Evolutionary conservation across 1,140 invertebrate genomes (phyloP), one percentile per base, ranked within the genome.

Genomic region (Zaprionus ghesquierei): DNA sequence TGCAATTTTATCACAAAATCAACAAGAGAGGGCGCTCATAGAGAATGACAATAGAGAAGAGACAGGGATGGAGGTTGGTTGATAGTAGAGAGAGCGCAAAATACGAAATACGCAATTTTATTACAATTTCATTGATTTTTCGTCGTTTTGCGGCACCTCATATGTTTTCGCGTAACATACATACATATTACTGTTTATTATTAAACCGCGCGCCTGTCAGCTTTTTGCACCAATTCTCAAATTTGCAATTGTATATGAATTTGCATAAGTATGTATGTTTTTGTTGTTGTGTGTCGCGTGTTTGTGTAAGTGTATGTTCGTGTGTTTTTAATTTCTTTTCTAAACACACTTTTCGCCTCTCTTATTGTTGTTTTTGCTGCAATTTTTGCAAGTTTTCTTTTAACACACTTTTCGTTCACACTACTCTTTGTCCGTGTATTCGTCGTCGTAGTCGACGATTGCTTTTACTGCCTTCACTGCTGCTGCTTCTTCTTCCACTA

Each of bases 321-420:
- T 81, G 77, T 89, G 85, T 84, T 89, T 89, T 89, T 87, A 89
- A 87, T 89, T 89, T 87, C 84, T 89, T 87, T 87, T 89, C 84
- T 82, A 89, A 89, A 84, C 79, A 89, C 84, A 87, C 84, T 89
- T 89, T 87, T 85, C 62, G 80, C 74, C 50, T 79, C 56, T 58
- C 65, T 66, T 77, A 54, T 77, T 74, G 71, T 87, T 87, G 79
- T 81, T 87, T 18, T 46, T 46, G 71, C 53, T 86, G 69, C 79
- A 89, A 89, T 82, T 87, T 89, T 89, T 89, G 84, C 84, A 77
- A 89, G 84, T 89, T 89, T 77, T 89, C 74, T 89, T 74, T 89
- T 89, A 63, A 89, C 73, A 84, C 79, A 62, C 70, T 76, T 77
- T 89, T 89, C 74, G 80, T 89, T 81, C 50, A 61, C 76, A 69